Evolutionary conservation across 2,113 vertebrate species (phyloP), one percentile per base, ranked within the genome.

Genomic region (Labrus mixtus): DNA sequence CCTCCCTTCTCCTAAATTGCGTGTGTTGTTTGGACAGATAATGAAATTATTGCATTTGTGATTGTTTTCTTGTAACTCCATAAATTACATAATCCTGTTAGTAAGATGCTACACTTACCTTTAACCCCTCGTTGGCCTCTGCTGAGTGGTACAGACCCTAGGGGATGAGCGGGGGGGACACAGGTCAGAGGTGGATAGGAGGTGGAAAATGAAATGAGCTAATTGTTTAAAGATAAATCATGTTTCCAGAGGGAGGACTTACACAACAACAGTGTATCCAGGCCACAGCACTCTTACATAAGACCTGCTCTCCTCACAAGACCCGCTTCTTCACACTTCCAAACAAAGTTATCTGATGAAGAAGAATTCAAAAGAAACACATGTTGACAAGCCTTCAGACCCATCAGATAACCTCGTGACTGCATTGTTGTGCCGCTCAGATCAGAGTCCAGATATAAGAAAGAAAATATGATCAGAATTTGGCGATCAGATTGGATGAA

Each of bases 221-320:
- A 50, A 89, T 69, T 66, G 72, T 51, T 83, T 85, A 48, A 77
- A 78, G 65, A 73, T 20, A 57, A 76, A 78, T 62, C 23, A 43
- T 75, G 73, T 73, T 65, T 75, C 65, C 69, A 48, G 20, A 33
- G 79, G 54, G 75, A 82, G 19, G 33, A 50, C 72, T 85, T 88
- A 48, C 82, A 82, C 79, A 89, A 84, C 54, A 63, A n/a, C 50
- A 55, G 25, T 20, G 63, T 73, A 58, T 76, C 54, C 17, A 54
- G 63, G 74, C 36, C 16, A 70, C 65, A 37, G 23, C 9, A 15
- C 60, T 69, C 83, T 90, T 87, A 79, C 56, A 63, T 81, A 82
- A 89, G 51, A 68, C 25, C 22, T 20, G 5, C 17, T 66, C 19
- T 13, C 43, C 36, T 45, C 36, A 48, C 23, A 70, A 17, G 46